phyloP scores from a whole-genome alignment of 2,797 vertebrate genomes.

The Helostoma temminkii region DNA sequence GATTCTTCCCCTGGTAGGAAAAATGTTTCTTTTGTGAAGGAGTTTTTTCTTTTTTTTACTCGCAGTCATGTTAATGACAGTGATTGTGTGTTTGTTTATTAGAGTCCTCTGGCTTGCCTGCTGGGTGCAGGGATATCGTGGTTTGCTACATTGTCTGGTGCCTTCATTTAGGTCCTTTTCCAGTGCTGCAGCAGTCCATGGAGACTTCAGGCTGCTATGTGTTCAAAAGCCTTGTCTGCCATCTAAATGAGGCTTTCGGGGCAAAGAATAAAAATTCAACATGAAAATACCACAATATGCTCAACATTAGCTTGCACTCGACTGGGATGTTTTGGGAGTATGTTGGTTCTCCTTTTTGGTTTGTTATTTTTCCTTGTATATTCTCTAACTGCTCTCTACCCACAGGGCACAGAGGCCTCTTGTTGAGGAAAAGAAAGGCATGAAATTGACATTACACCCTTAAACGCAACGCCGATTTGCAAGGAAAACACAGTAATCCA shows the following conservation, averaged over 20 bases:
- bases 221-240: constrained; percentile 75
- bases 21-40: constrained; percentile 46
- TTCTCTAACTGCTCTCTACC: constrained; percentile 76
- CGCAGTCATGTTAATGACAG: constrained; percentile 67
- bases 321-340: constrained; percentile 77
- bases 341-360: constrained; percentile 69
- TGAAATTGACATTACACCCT: constrained; percentile 84
- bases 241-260: constrained; percentile 80
- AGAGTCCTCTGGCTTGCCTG: constrained; percentile 69
- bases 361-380: constrained; percentile 74
- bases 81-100: constrained; percentile 77
- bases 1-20: constrained; percentile 59
- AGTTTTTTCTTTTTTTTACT: constrained; percentile 52
- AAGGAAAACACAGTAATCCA: constrained; percentile 79
- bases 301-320: constrained; percentile 73
- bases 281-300: constrained; percentile 76
- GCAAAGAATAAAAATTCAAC: constrained; percentile 62
- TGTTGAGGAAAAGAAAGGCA: constrained; percentile 64
- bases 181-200: constrained; percentile 67
- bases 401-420: constrained; percentile 76
- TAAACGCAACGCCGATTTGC: constrained; percentile 75
- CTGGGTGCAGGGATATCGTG: constrained; percentile 57
- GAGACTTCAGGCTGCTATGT: constrained; percentile 74
- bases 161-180: constrained; percentile 75
- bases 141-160: constrained; percentile 72